Evolutionary conservation across 1,140 invertebrate genomes (phyloP).

Genomic region (Mesaphorura yosii): DNA sequence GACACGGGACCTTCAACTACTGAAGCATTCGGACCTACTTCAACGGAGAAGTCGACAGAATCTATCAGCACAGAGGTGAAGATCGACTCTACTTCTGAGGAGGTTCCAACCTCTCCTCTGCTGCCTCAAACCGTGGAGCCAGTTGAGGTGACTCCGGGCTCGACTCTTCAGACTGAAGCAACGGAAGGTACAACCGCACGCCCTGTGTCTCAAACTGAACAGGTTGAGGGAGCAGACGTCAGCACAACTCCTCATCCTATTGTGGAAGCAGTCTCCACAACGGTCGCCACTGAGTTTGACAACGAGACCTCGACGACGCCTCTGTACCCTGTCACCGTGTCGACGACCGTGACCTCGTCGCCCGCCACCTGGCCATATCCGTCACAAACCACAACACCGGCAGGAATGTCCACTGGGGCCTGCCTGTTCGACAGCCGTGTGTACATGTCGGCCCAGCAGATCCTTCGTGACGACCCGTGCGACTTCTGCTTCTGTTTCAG

Average conservation of each 20-base stretch:
- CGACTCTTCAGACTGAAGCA: not conserved
- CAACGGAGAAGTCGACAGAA: not conserved
- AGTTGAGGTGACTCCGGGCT: not conserved
- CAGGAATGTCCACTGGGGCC: slow-evolving; percentile 65
- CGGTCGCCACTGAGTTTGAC: not conserved
- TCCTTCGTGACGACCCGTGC: slow-evolving; percentile 82
- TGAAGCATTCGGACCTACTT: not conserved
- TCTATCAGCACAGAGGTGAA: not conserved
- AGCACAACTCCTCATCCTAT: not conserved
- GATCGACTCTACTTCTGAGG: too few species aligned
- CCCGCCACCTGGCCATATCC: slow-evolving; percentile 30
- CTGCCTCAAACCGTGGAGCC: too few species aligned
- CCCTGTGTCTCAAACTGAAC: not conserved
- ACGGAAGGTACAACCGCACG: not conserved
- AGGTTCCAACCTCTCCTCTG: too few species aligned
- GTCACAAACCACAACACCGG: slow-evolving; percentile 11
- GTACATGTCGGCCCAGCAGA: slow-evolving; percentile 86
- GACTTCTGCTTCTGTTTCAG: slow-evolving; percentile 96
- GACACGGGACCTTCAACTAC: not conserved
- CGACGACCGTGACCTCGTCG: slow-evolving; percentile 25
- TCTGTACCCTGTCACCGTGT: slow-evolving; percentile 28
- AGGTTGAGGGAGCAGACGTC: not conserved
- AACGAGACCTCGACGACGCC: not conserved
- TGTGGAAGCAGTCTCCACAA: not conserved
- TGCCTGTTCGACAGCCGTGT: slow-evolving; percentile 82